phyloP scores from a whole-genome alignment of 2,888 invertebrate genomes.

The Xiphydria camelus region DNA sequence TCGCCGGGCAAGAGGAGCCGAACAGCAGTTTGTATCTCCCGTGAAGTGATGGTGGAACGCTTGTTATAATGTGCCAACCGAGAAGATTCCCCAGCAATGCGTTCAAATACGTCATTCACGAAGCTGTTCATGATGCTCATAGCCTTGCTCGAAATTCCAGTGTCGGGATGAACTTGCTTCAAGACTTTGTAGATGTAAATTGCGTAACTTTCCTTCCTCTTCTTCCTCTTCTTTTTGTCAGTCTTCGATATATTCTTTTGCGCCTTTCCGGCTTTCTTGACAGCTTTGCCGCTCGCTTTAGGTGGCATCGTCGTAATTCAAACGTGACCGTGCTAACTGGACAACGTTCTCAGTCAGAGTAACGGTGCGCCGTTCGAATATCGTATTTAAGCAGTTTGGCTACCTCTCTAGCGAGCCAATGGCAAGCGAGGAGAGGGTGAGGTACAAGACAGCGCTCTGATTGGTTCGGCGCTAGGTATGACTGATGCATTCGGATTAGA shows the following conservation, averaged over 20 bases:
- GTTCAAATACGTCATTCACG: slow-evolving; percentile 74
- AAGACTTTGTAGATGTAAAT: slow-evolving; percentile 68
- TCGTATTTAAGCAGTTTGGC: too few relatives aligned
- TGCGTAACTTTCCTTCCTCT: slow-evolving; percentile 64
- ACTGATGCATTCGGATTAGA: too few relatives aligned
- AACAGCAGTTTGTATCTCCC: slow-evolving; percentile 73
- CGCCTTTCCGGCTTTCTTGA: slow-evolving; percentile 63
- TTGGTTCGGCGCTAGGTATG: too few relatives aligned
- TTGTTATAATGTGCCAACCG: slow-evolving; percentile 68
- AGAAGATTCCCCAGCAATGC: slow-evolving; percentile 69
- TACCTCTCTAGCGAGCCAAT: too few relatives aligned
- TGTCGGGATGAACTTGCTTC: slow-evolving; percentile 65
- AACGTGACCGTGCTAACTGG: too few relatives aligned
- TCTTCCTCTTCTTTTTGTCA: slow-evolving; percentile 64
- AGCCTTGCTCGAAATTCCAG: slow-evolving; percentile 70
- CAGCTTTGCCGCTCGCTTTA: slow-evolving; percentile 52
- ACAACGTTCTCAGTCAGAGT: too few relatives aligned
- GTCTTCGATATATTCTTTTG: slow-evolving; percentile 63
- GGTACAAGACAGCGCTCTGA: too few relatives aligned
- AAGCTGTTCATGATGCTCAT: slow-evolving; percentile 78
- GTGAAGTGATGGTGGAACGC: slow-evolving; percentile 67
- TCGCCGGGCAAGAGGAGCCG: slow-evolving; percentile 72
- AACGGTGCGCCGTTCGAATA: too few relatives aligned
- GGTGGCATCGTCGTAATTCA: slow-evolving; percentile 42
- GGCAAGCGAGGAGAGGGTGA: too few relatives aligned